Percentiles rank a stretch among this genome's conserved stretches.
phyloP scores from a whole-genome alignment of 2,797 vertebrate genomes.

The Ammospiza maritima region DNA sequence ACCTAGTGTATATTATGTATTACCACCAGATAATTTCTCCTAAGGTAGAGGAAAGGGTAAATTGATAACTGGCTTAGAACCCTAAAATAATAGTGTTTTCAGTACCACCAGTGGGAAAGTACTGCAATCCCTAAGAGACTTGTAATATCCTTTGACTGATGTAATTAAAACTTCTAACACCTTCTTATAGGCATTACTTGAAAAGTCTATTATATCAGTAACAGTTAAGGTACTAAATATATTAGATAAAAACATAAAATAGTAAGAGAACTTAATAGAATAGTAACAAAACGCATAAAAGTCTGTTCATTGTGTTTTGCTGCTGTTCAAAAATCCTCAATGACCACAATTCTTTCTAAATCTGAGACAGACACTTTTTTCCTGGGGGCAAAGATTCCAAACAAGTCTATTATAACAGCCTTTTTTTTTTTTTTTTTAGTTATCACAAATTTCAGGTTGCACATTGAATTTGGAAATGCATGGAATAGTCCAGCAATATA shows the following conservation, averaged over 20 bases:
- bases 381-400: fast-evolving
- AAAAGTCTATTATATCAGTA: background rate
- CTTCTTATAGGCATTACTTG: background rate
- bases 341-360: background rate
- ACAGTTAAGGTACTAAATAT: background rate
- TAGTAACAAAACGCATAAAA: background rate
- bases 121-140: slow-evolving; percentile 4
- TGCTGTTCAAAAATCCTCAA: background rate
- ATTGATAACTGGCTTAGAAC: background rate
- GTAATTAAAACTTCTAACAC: background rate
- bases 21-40: background rate
- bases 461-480: background rate
- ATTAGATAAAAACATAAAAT: background rate
- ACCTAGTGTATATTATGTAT: background rate
- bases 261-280: background rate
- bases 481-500: background rate
- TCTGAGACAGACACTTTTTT: background rate
- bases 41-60: background rate
- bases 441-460: background rate
- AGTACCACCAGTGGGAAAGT: background rate
- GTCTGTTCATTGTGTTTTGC: background rate
- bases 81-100: background rate
- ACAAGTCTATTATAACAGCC: background rate
- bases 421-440: background rate
- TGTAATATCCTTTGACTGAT: background rate